Evolutionary conservation across 2,888 invertebrate species (phyloP), one percentile per base, ranked within the genome.

Genomic region (Muscina levida): DNA sequence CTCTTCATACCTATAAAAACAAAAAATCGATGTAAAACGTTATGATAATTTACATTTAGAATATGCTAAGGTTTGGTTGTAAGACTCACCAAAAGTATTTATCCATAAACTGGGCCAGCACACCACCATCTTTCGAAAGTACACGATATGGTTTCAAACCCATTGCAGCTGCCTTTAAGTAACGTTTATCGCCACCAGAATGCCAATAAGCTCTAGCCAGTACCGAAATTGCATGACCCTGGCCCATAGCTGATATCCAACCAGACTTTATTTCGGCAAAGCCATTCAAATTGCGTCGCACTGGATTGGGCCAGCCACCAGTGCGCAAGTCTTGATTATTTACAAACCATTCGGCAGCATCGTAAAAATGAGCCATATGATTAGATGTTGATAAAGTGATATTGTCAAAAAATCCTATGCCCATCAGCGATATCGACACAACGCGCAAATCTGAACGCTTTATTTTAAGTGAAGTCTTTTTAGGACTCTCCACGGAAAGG

Each of bases 231-330:
- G 95, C 97, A 91, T 99, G 99, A 0, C 99, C 99, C 90, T 99
- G 99, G 1, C 97, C 98, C 99, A 99, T 99, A 0, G 98, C 97
- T 0, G 98, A 98, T 89, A 97, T 95, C 98, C 98, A 98, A 78
- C 97, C 97, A 1, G 97, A 95, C 84, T 93, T 92, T 62, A 98
- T 92, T 84, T 95, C 95, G 6, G 94, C 93, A 90, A 95, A 95
- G 24, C 95, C 95, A 57, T 94, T 91, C 84, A 95, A 93, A 91
- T 93, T 94, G 87, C 97, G 92, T 75, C 93, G 93, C 62, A 97
- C 98, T 68, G 96, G 96, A 88, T 97, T 97, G 62, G 97, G 93
- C 97, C 98, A 99, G 80, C 98, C 99, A 59, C 99, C 99, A 19
- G 94, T 93, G 84, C 93, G 92, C 70, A 92, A 89, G 88, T 98